Conservation (phyloP, 2,888 invertebrate genomes). For the Macroteleia sp. region DNA sequence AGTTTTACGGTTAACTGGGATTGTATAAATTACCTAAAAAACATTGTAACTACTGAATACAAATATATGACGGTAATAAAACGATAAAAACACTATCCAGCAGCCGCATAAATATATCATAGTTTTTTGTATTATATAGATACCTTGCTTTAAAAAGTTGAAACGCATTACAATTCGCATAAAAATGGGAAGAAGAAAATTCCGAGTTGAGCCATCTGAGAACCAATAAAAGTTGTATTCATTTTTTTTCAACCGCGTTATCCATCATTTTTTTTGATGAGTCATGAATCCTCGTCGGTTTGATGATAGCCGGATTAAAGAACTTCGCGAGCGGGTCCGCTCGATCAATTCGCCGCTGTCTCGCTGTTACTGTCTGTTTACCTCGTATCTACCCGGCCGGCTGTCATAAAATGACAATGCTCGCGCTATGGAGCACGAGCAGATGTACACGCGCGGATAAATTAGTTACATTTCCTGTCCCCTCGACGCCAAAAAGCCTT, state of each 20-base stretch:
- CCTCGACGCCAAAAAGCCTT: constrained; percentile 62
- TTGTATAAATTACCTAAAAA: no score
- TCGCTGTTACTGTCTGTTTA: constrained; percentile 48
- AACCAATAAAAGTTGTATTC: not conserved
- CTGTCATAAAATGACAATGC: constrained; percentile 64
- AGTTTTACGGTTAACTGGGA: no score
- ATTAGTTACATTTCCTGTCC: constrained; percentile 66
- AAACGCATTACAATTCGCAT: no score
- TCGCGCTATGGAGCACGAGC: constrained; percentile 59
- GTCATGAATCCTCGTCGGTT: constrained; percentile 42
- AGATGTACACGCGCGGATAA: constrained; percentile 65
- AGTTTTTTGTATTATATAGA: no score
- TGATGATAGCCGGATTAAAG: constrained; percentile 47
- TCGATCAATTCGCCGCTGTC: constrained; percentile 52
- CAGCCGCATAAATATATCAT: no score
- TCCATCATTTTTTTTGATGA: constrained; percentile 45
- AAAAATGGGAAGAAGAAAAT: no score
- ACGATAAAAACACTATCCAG: no score
- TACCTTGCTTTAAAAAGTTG: no score
- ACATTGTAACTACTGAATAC: no score
- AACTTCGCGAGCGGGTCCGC: constrained; percentile 30
- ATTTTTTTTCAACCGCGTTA: not conserved
- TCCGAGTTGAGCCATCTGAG: no score
- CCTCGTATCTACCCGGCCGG: constrained; percentile 37
- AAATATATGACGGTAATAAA: no score